Evolutionary conservation across 2,797 vertebrate species (phyloP).

Genomic region (Petrocephalus schoutedeni): DNA sequence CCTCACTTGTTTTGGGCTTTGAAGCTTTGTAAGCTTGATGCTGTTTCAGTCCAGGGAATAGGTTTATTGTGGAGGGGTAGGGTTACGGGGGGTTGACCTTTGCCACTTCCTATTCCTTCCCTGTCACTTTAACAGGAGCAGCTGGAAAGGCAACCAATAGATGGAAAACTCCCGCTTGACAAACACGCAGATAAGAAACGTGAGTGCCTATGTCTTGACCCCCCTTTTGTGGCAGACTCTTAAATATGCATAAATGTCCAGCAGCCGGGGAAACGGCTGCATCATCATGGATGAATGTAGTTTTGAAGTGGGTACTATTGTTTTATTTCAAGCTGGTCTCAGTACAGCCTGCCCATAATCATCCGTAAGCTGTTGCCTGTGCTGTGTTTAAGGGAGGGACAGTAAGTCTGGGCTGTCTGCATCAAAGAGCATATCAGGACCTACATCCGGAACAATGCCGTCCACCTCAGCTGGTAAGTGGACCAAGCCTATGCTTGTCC

Average conservation of each 20-base stretch:
- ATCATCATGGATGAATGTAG: not conserved
- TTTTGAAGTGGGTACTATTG: not conserved
- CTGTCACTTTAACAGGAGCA: slow-evolving; percentile 67
- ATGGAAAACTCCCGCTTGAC: slow-evolving; percentile 62
- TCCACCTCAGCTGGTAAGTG: slow-evolving; percentile 61
- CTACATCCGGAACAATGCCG: slow-evolving; percentile 65
- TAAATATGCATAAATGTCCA: not conserved
- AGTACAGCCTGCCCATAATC: not conserved
- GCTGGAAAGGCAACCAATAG: slow-evolving; percentile 80
- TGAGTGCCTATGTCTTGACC: slow-evolving; percentile 52
- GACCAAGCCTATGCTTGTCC: not conserved
- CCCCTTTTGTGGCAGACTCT: not conserved
- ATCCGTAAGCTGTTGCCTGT: slow-evolving; percentile 19
- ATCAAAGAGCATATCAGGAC: slow-evolving; percentile 70
- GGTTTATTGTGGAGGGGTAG: not conserved
- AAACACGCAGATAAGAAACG: slow-evolving; percentile 79
- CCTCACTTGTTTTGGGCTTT: not conserved
- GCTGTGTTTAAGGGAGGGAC: slow-evolving; percentile 74
- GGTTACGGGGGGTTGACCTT: not conserved
- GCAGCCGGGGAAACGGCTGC: not conserved
- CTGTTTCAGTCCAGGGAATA: not conserved
- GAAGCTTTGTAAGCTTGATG: not conserved
- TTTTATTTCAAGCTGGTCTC: not conserved
- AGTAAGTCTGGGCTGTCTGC: slow-evolving; percentile 69
- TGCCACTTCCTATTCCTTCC: not conserved